phyloP scores from a whole-genome alignment of 2,888 invertebrate species.

The Zaprionus obscuricornis region DNA sequence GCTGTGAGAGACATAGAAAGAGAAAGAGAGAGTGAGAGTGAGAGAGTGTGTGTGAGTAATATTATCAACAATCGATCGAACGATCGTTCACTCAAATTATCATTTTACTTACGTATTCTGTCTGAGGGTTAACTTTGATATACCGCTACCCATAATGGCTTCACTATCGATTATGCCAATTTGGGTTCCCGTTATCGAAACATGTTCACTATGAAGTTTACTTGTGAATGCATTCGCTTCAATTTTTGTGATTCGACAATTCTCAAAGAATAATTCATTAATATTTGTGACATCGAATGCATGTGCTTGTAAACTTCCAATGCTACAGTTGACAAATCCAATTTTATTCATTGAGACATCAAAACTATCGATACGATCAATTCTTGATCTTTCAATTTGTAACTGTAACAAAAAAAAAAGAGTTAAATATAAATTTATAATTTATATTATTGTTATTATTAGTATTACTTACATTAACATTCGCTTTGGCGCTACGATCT shows the following conservation, averaged over 20 bases:
- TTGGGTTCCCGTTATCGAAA: slow-evolving; percentile 78
- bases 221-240: slow-evolving; percentile 80
- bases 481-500: slow-evolving; percentile 43
- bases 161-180: slow-evolving; percentile 81
- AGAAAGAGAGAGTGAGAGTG: background rate
- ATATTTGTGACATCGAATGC: slow-evolving; percentile 82
- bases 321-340: slow-evolving; percentile 75
- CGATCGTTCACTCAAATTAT: too few relatives aligned
- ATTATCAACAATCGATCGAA: background rate
- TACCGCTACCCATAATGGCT: slow-evolving; percentile 82
- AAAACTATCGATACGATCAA: slow-evolving; percentile 76
- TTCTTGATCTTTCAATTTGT: slow-evolving; percentile 71
- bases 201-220: slow-evolving; percentile 78
- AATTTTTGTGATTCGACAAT: slow-evolving; percentile 79
- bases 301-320: slow-evolving; percentile 71
- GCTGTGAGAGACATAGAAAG: slow-evolving; percentile 52
- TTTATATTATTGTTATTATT: background rate
- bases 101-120: slow-evolving; percentile 81
- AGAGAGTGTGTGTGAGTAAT: background rate
- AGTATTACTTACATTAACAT: slow-evolving; percentile 70
- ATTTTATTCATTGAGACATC: slow-evolving; percentile 80
- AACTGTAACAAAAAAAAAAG: slow-evolving; percentile 57
- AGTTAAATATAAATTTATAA: background rate
- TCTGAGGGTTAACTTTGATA: slow-evolving; percentile 74
- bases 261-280: slow-evolving; percentile 77